phyloP scores from a whole-genome alignment of 2,888 invertebrate genomes.

The Macroteleia sp. region DNA sequence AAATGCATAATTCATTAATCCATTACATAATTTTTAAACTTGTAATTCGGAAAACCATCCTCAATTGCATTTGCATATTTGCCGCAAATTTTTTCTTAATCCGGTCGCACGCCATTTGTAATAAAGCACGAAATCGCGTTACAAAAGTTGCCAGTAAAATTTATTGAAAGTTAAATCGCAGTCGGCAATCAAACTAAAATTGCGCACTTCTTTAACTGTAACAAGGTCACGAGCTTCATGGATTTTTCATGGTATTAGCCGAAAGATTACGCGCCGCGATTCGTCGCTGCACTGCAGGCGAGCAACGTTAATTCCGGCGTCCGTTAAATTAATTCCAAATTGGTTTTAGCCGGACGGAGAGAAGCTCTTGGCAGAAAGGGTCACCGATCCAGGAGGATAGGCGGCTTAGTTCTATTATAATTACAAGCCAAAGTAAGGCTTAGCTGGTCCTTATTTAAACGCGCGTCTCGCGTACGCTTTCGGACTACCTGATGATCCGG shows the following conservation, averaged over 20 bases:
- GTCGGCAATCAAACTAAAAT: slow-evolving; percentile 49
- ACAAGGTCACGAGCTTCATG: slow-evolving; percentile 67
- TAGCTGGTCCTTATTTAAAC: slow-evolving; percentile 67
- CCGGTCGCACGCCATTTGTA: too few relatives aligned
- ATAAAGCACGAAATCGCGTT: too few relatives aligned
- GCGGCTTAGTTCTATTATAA: slow-evolving; percentile 70
- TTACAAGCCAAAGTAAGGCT: slow-evolving; percentile 69
- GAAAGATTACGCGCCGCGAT: slow-evolving; percentile 62
- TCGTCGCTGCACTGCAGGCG: slow-evolving; percentile 48
- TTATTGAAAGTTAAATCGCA: slow-evolving; percentile 37
- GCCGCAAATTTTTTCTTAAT: too few relatives aligned
- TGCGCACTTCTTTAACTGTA: slow-evolving; percentile 44
- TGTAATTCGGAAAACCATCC: too few relatives aligned
- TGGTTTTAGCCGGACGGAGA: slow-evolving; percentile 66
- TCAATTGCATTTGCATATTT: too few relatives aligned
- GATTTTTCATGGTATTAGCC: slow-evolving; percentile 68
- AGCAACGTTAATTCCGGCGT: slow-evolving; percentile 65
- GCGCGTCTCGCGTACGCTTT: slow-evolving; percentile 60
- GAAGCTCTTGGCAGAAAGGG: slow-evolving; percentile 60
- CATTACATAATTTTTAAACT: too few relatives aligned
- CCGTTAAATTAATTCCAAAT: slow-evolving; percentile 71
- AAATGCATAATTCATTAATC: too few relatives aligned
- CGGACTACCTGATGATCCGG: slow-evolving; percentile 65
- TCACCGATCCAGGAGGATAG: slow-evolving; percentile 68
- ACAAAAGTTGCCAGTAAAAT: too few relatives aligned